phyloP scores from a whole-genome alignment of 2,113 vertebrate genomes.

The Pseudonaja textilis region DNA sequence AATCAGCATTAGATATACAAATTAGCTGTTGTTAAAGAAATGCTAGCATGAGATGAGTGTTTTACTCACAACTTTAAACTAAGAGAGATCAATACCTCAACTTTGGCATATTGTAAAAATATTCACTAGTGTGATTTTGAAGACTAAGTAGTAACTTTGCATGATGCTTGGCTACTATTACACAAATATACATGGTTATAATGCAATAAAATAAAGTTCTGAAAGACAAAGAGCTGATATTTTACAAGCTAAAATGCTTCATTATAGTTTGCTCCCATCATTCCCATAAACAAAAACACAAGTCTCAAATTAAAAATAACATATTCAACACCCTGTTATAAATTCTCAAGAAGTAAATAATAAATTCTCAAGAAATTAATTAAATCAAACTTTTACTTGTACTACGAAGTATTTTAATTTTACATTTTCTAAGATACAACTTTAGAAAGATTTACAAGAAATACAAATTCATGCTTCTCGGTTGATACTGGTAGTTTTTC shows the following conservation, averaged over 20 bases:
- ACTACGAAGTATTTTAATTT: neutral
- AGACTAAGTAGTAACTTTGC: neutral
- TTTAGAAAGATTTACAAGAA: neutral
- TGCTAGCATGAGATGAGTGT: neutral
- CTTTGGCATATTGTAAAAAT: neutral
- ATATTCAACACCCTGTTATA: neutral
- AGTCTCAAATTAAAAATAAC: neutral
- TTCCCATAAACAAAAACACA: neutral
- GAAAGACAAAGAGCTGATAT: neutral
- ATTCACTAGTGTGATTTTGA: neutral
- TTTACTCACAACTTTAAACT: neutral
- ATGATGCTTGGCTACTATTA: neutral
- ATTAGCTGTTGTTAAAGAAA: neutral
- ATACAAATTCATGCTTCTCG: neutral
- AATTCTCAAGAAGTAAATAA: neutral
- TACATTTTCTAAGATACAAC: neutral
- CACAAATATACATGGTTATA: neutral
- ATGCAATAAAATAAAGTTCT: neutral
- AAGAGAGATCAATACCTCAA: too few relatives aligned
- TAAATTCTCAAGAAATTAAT: too few relatives aligned
- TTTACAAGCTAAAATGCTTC: neutral
- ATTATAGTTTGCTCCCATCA: neutral
- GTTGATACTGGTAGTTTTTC: too few relatives aligned
- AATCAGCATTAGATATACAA: neutral
- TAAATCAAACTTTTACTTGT: neutral